Percentiles rank a stretch among this genome's conserved stretches.
These are phyloP conservation scores for Acleris holmiana DNA, from an alignment of 2,888 invertebrate genomes.

Conservation along the genomic window DNA sequence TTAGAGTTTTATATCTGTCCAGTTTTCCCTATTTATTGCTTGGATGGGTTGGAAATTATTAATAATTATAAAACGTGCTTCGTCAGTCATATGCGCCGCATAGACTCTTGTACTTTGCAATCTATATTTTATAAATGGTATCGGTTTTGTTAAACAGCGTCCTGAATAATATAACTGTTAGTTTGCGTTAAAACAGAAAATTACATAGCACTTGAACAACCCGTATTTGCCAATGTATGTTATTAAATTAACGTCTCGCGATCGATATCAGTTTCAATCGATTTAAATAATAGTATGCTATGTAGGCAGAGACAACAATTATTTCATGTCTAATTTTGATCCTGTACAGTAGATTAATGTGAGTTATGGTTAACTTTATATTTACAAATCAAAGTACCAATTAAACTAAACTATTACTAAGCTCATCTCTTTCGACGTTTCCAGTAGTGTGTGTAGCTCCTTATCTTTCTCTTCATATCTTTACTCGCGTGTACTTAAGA, in stretches of 20 bases:
- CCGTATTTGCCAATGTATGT: too few species aligned
- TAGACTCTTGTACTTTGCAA: not conserved
- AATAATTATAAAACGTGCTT: not conserved
- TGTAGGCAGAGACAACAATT: not conserved
- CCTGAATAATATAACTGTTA: too few species aligned
- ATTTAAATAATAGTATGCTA: too few species aligned
- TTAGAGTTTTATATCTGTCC: not conserved
- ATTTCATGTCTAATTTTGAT: not conserved
- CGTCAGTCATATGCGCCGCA: not conserved
- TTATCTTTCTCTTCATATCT: slow-evolving; percentile 49
- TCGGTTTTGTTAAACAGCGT: too few species aligned
- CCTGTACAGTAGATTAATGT: slow-evolving; percentile 6
- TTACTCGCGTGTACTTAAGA: slow-evolving; percentile 31
- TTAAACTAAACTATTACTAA: slow-evolving; percentile 41
- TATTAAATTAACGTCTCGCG: too few species aligned
- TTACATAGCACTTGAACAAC: too few species aligned
- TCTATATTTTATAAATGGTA: too few species aligned
- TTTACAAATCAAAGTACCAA: slow-evolving; percentile 39
- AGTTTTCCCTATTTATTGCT: not conserved
- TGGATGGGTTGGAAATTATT: not conserved
- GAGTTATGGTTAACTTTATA: slow-evolving; percentile 9
- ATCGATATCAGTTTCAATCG: too few species aligned
- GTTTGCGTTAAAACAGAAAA: too few species aligned
- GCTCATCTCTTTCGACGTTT: slow-evolving; percentile 48
- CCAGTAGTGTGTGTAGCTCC: slow-evolving; percentile 47